Evolutionary conservation across 2,797 vertebrate genomes (phyloP).

Genomic region (Odontamblyopus rebecca): DNA sequence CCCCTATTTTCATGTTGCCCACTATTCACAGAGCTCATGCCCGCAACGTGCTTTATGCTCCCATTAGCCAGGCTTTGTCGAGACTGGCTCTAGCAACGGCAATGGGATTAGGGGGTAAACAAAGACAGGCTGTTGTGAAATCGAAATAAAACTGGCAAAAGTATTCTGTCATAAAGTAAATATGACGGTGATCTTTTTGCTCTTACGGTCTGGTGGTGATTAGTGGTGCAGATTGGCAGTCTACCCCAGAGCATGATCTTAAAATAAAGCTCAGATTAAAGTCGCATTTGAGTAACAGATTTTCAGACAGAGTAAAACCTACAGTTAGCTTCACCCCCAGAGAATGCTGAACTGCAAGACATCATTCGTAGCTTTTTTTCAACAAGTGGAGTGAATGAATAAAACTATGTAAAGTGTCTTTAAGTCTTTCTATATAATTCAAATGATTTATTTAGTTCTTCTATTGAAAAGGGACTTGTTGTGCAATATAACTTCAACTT

Average conservation of each 20-base stretch:
- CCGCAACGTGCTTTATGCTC: slow-evolving; percentile 1
- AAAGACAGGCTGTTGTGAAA: slow-evolving; percentile 24
- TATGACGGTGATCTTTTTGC: not conserved
- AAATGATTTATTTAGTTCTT: not conserved
- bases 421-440: too few relatives aligned
- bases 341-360: too few relatives aligned
- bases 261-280: too few relatives aligned
- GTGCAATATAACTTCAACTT: not conserved
- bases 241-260: too few relatives aligned
- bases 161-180: not conserved
- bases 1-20: slow-evolving; percentile 32
- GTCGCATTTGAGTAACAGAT: too few relatives aligned
- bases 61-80: slow-evolving; percentile 5
- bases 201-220: not conserved
- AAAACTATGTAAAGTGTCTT: not conserved
- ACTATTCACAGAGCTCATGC: slow-evolving; percentile 4
- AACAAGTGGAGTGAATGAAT: not conserved
- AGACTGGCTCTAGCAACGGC: not conserved
- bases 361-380: too few relatives aligned
- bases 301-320: too few relatives aligned
- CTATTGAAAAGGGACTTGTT: not conserved
- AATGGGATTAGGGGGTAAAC: slow-evolving; percentile 23
- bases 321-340: too few relatives aligned
- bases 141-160: not conserved
- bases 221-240: too few relatives aligned